These are phyloP conservation scores for Laothoe populi DNA, from an alignment of 2,888 invertebrate species.

Conservation along the genomic window DNA sequence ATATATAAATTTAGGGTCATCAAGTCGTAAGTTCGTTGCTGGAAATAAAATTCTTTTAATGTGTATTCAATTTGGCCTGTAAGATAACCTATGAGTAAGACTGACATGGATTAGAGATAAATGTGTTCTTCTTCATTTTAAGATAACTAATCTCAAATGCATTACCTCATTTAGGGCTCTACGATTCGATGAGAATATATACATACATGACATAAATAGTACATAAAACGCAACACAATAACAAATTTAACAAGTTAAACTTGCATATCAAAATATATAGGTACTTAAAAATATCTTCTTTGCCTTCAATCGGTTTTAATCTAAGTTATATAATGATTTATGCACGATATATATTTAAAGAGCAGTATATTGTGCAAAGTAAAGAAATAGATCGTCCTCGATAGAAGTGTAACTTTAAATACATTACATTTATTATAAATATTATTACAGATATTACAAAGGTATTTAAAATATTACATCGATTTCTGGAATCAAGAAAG, in stretches of 20 bases:
- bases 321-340: no score
- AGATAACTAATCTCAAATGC: no score
- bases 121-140: not conserved
- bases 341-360: no score
- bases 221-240: no score
- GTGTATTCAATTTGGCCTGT: not conserved
- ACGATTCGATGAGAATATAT: no score
- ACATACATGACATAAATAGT: no score
- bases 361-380: not conserved
- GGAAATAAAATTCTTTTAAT: slow-evolving; percentile 34
- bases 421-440: no score
- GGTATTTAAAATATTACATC: slow-evolving; percentile 50
- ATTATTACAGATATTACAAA: not conserved
- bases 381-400: no score
- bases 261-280: not conserved
- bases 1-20: slow-evolving; percentile 84
- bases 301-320: no score
- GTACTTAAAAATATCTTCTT: no score
- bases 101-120: not conserved
- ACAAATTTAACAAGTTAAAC: no score
- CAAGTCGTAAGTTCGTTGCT: slow-evolving; percentile 85
- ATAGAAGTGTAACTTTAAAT: no score
- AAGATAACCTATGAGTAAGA: not conserved
- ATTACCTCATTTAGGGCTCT: not conserved
- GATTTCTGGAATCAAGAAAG: slow-evolving; percentile 81